Conservation (phyloP, 2,888 invertebrate species). For the Agrenia bidenticulata region DNA sequence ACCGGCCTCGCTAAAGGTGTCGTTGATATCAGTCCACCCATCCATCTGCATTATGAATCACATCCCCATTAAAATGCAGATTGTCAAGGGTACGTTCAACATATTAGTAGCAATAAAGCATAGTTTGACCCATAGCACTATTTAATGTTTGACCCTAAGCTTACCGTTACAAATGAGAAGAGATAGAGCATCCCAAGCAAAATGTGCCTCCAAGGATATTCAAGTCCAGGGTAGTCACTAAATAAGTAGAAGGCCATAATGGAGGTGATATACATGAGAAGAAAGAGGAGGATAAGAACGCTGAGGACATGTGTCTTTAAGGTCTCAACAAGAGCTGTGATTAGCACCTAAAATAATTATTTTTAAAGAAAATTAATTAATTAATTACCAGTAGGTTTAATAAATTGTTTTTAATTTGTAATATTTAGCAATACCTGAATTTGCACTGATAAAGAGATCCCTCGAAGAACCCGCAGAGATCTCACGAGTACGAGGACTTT, state of each 20-base stretch:
- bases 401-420: too few species aligned
- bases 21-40: conserved; percentile 44
- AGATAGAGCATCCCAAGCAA: conserved; percentile 36
- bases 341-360: conserved; percentile 27
- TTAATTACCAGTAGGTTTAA: too few species aligned
- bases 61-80: neutral
- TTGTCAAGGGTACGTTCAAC: neutral
- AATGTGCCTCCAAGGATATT: conserved; percentile 32
- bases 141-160: neutral
- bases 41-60: conserved; percentile 32
- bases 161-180: conserved; percentile 35
- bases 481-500: conserved; percentile 41
- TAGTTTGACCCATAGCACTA: neutral
- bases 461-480: conserved; percentile 46
- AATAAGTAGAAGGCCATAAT: conserved; percentile 46
- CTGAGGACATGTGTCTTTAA: conserved; percentile 46
- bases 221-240: conserved; percentile 6
- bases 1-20: conserved; percentile 24
- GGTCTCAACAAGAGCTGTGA: conserved; percentile 48
- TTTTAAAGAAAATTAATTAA: too few species aligned
- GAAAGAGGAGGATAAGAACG: conserved; percentile 43
- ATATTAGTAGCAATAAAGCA: neutral
- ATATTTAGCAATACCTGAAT: conserved; percentile 37
- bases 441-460: conserved; percentile 48
- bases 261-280: conserved; percentile 47